phyloP scores from a whole-genome alignment of 2,113 vertebrate genomes.

The Ceyx margarethae region DNA sequence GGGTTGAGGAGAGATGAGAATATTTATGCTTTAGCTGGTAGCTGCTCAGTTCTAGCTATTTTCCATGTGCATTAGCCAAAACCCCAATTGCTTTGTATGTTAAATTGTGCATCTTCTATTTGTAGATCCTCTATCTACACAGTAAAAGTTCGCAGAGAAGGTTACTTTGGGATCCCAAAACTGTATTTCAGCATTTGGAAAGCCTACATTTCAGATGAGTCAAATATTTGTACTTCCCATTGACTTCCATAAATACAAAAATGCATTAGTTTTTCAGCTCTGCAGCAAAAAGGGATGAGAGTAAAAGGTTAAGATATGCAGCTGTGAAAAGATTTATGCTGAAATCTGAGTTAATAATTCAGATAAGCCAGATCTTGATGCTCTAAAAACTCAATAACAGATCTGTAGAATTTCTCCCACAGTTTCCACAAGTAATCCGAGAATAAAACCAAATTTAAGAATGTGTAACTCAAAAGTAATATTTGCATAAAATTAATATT shows the following conservation, averaged over 20 bases:
- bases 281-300: background rate
- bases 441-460: background rate
- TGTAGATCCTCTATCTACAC: background rate
- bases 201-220: background rate
- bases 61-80: background rate
- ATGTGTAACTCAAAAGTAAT: background rate
- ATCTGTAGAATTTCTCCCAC: background rate
- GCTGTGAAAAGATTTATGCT: background rate
- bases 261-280: background rate
- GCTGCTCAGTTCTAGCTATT: background rate
- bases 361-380: background rate
- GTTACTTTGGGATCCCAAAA: background rate
- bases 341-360: background rate
- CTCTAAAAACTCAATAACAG: background rate
- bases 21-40: background rate
- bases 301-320: background rate
- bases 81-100: background rate
- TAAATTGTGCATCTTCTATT: background rate
- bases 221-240: background rate
- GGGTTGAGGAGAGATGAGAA: rapidly evolving
- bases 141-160: background rate
- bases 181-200: background rate
- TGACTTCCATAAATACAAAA: background rate
- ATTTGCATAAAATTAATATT: background rate
- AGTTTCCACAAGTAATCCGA: background rate